Base-by-base conservation (phyloP, 2,113 vertebrate genomes). In the Tinamus guttatus region DNA sequence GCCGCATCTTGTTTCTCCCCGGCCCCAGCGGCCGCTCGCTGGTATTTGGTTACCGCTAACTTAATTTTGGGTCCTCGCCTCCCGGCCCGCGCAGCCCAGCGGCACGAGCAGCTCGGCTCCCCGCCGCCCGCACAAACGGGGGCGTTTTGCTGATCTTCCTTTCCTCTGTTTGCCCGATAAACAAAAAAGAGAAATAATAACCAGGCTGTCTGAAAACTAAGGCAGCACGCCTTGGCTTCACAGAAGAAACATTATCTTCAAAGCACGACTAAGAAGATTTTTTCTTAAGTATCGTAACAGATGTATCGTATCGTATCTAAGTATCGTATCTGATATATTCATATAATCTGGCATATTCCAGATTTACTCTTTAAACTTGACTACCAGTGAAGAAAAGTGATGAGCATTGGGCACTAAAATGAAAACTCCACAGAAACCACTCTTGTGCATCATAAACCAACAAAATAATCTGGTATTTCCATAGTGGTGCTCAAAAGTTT, bases 361-460 rank as follows among this genome's bases (percentile, higher is more conserved):
- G 40, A 78, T 36, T 40, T 7, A 19, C 49, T 56, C 47, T 67
- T 78, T 17, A 45, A 83, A 62, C 49, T 49, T 80, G 11, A 47
- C 7, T 15, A 16, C 34, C 65, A 64, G 18, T 59, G 13, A 68
- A 75, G 64, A 51, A 86, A 71, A 79, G 7, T 1, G 8, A 74
- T 16, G 30, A 43, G 40, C 2, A 3, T 3, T 3, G 9, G 27
- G 34, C 67, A 73, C 54, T 0, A 0, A 75, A 85, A 82, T 21
- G 45, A 51, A 81, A 75, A 77, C 40, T 41, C 28, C 58, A n/a
- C 7, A 54, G 59, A 74, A 81, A 28, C 4, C 11, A 36, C 49
- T n/a, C 59, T 27, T 45, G n/a, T 24, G 47, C 17, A 24, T 80
- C 85, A 22, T 7, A 54, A 71, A 51, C 60, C 69, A 51, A 70